phyloP scores from a whole-genome alignment of 2,888 invertebrate genomes.

The Hypolimnas misippus region DNA sequence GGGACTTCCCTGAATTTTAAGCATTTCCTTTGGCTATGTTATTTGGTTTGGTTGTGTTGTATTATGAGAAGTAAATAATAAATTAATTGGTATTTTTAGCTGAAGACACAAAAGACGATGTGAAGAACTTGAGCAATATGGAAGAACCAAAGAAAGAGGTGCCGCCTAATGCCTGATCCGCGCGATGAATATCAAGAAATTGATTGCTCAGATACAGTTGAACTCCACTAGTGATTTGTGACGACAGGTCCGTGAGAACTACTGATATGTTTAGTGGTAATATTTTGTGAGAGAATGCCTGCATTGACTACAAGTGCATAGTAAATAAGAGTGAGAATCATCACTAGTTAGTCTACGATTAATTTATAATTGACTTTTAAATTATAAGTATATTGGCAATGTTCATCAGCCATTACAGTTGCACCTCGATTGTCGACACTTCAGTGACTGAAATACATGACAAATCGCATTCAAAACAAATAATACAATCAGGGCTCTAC shows the following conservation, averaged over 20 bases:
- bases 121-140: constrained; percentile 79
- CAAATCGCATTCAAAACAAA: neutral
- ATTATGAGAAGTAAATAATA: too few relatives aligned
- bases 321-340: constrained; percentile 14
- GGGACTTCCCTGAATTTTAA: too few relatives aligned
- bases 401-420: neutral
- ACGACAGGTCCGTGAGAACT: neutral
- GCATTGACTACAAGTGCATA: constrained; percentile 23
- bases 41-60: too few relatives aligned
- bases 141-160: constrained; percentile 88
- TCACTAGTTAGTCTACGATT: neutral
- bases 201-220: neutral
- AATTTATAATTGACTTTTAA: constrained; percentile 1
- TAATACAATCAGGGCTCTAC: neutral
- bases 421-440: neutral
- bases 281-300: constrained; percentile 7
- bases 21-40: too few relatives aligned
- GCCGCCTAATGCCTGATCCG: constrained; percentile 86
- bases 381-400: constrained; percentile 1
- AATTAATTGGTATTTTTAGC: constrained; percentile 62
- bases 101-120: constrained; percentile 87
- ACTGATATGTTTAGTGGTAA: neutral
- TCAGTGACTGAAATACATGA: neutral
- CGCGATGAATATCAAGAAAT: constrained; percentile 22
- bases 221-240: constrained; percentile 3